A percentile compares a stretch with the other conserved stretches of the same genome.
Conservation (phyloP, 2,113 vertebrate genomes). For the Hypomesus transpacificus region DNA sequence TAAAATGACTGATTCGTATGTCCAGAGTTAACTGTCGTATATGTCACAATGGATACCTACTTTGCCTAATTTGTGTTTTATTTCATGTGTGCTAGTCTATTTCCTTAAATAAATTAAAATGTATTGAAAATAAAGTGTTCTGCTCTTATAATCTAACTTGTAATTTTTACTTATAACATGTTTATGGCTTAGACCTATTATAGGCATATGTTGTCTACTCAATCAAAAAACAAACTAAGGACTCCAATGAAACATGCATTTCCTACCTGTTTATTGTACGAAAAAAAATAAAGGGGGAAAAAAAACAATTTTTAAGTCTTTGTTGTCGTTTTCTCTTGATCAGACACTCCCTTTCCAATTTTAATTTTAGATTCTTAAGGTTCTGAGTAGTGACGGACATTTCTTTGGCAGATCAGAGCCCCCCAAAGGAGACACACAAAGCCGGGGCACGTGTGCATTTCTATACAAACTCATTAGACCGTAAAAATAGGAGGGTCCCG, state of each 20-base stretch:
- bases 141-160: too few relatives aligned
- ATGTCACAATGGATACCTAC: conserved; percentile 14
- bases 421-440: conserved; percentile 69
- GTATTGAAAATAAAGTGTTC: too few relatives aligned
- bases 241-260: too few relatives aligned
- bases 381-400: conserved; percentile 41
- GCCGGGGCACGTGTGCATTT: conserved; percentile 78
- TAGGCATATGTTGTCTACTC: too few relatives aligned
- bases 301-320: conserved; percentile 3
- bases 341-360: conserved; percentile 15
- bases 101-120: too few relatives aligned
- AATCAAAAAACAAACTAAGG: too few relatives aligned
- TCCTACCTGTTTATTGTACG: not conserved
- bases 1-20: conserved; percentile 70
- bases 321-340: conserved; percentile 21
- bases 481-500: conserved; percentile 76
- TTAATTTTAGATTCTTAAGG: conserved; percentile 68
- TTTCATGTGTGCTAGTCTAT: not conserved
- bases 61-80: conserved; percentile 3
- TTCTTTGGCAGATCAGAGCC: conserved; percentile 62
- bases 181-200: too few relatives aligned
- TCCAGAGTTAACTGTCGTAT: conserved; percentile 61
- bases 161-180: too few relatives aligned
- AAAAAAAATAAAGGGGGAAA: not conserved
- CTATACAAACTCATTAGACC: conserved; percentile 77